Base-by-base conservation (phyloP, 2,888 invertebrate genomes). In the Lithophane socia region DNA sequence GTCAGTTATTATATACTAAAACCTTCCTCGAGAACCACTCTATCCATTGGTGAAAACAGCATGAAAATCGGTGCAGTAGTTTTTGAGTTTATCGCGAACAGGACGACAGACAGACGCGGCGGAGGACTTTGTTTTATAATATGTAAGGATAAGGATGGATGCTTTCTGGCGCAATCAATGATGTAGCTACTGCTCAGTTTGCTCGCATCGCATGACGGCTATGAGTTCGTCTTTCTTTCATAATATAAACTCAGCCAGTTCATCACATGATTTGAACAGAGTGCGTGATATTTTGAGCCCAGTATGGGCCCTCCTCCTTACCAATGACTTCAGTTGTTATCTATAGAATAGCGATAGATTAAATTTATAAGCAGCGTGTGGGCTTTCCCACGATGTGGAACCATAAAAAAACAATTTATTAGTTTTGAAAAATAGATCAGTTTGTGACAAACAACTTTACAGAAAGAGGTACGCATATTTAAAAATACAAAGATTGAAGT, bases 311-410 rank as follows among this genome's bases (percentile, higher is more conserved):
- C 21, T 52, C 49, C 29, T 44, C 21, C 21, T 13, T 52, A 56
- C 42, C n/a, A 66, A 63, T 52, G 71, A 56, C 65, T 42, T 61
- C 52, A 70, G 44, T 12, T 64, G 29, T 65, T 78, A 79, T 64
- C 29, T 58, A 67, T 79, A 69, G 69, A 82, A 61, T n/a, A 67
- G 54, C 58, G 2, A 79, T 71, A 29, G 12, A 64, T 67, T 79
- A 13, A 64, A 82, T 68, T 80, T 79, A 79, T 82, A n/a, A 12
- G 16, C 8, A 54, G 44, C 29, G 66, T 69, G 79, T 79, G 66
- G 64, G 83, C 29, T 73, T 49, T 67, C 66, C 71, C 21, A 61
- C 47, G 37, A 24, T 56, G 8, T 18, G 13, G 24, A 54, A 24
- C 24, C 42, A n/a, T 13, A 68, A 68, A 58, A 58, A 60, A 61